Evolutionary conservation across 2,113 vertebrate species (phyloP), one percentile per base, ranked within the genome.

Genomic region (Eurystomus gularis): DNA sequence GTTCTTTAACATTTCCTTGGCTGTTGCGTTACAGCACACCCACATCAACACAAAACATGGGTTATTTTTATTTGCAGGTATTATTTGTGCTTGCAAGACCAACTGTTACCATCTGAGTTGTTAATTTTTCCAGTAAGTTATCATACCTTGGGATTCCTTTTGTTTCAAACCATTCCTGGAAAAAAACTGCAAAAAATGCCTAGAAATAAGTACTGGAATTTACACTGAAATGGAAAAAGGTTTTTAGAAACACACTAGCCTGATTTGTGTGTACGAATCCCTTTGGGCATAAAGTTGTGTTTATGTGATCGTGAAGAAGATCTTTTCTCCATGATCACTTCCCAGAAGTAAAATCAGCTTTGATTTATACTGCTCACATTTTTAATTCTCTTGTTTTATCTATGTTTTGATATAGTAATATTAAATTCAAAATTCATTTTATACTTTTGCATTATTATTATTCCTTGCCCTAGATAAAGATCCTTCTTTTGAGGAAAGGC

Each of bases 91-190:
- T 46, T 40, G 20, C 60, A 48, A 31, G 42, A 42, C 31, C 54
- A 66, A 19, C 42, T 3, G 4, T 51, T 35, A 3, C 11, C 29
- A 68, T 8, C 35, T 4, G 13, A 68, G 19, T 5, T 11, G 25
- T 35, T 42, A 4, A 29, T 8, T 77, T 62, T 78, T 23, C 40
- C 58, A 39, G n/a, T 4, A 20, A 13, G 25, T 1, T 54, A 12
- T 37, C 54, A 3, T 3, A 35, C 19, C 21, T n/a, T 9, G 28
- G 21, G 28, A 40, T 26, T 13, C 8, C 0, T 19, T 48, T 37
- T 31, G 13, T 16, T 48, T 39, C 7, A 51, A 80, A 52, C 21
- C 31, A 37, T 11, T 25, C 40, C 35, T 26, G 4, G n/a, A 33
- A 61, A 46, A 60, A 81, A 19, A 26, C 6, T 23, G 17, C 3